Evolutionary conservation across 2,888 invertebrate genomes (phyloP).

Genomic region (Dryococelus australis): DNA sequence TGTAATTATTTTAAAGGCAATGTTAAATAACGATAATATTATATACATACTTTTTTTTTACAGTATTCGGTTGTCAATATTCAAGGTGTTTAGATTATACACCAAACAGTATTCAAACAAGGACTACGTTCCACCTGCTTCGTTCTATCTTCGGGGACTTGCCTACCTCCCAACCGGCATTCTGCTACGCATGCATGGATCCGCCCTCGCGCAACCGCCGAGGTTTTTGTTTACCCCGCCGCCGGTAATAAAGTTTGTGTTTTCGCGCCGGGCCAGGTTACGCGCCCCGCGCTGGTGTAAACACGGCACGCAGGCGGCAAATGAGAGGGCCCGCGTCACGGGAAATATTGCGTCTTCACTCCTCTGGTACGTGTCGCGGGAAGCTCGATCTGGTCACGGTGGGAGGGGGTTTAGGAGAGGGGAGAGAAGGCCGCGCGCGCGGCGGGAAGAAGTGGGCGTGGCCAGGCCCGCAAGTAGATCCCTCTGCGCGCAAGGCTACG

Average conservation of each 20-base stretch:
- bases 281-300: neutral
- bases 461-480: neutral
- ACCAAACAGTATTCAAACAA: too few species aligned
- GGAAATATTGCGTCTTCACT: neutral
- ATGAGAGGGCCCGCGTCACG: neutral
- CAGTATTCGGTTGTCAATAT: too few species aligned
- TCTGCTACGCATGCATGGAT: neutral
- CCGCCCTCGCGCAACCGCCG: neutral
- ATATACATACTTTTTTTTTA: too few species aligned
- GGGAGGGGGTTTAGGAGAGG: neutral
- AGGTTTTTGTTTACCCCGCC: neutral
- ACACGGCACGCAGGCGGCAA: neutral
- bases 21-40: too few species aligned
- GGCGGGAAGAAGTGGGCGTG: neutral
- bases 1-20: too few species aligned
- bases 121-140: too few species aligned
- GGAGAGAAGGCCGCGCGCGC: neutral
- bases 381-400: neutral
- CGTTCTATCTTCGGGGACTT: too few species aligned
- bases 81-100: too few species aligned
- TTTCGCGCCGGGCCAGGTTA: neutral
- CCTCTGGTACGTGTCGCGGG: neutral
- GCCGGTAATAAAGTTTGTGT: neutral
- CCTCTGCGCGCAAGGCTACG: neutral
- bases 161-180: neutral